Conservation (phyloP, 2,113 vertebrate genomes). For the Forbesichthys papilliferus region DNA sequence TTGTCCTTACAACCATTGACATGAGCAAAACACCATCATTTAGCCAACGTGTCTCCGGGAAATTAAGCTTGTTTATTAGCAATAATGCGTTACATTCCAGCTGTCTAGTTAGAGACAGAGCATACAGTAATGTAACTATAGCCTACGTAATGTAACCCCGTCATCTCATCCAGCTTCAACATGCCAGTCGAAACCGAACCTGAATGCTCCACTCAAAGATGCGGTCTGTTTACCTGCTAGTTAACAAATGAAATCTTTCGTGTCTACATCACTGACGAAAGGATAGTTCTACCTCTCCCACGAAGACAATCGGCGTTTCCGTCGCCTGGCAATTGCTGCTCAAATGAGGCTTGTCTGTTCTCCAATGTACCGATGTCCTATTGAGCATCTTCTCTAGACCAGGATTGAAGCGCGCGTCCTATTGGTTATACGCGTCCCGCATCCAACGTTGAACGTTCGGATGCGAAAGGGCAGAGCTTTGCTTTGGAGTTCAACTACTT, state of each 20-base stretch:
- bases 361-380: slow-evolving; percentile 30
- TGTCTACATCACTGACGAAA: slow-evolving; percentile 60
- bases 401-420: slow-evolving; percentile 23
- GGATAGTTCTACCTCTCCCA: slow-evolving; percentile 19
- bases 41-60: no score
- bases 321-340: background rate
- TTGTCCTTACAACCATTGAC: no score
- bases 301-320: slow-evolving; percentile 7
- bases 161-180: slow-evolving; percentile 52
- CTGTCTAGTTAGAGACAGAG: no score
- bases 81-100: no score
- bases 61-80: no score
- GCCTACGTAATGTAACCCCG: no score
- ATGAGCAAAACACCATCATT: no score
- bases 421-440: slow-evolving; percentile 42
- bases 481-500: slow-evolving; percentile 55
- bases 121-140: no score
- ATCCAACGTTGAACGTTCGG: slow-evolving; percentile 45
- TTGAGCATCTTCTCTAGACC: slow-evolving; percentile 10
- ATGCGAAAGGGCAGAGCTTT: slow-evolving; percentile 58
- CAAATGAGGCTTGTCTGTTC: slow-evolving; percentile 29
- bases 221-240: slow-evolving; percentile 47
- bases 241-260: slow-evolving; percentile 22
- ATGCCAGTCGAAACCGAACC: slow-evolving; percentile 28
- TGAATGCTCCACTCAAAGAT: slow-evolving; percentile 23